Percentiles rank a stretch among this genome's conserved stretches.
Evolutionary conservation across 2,113 vertebrate species (phyloP).

Genomic region (Lycaon pictus): DNA sequence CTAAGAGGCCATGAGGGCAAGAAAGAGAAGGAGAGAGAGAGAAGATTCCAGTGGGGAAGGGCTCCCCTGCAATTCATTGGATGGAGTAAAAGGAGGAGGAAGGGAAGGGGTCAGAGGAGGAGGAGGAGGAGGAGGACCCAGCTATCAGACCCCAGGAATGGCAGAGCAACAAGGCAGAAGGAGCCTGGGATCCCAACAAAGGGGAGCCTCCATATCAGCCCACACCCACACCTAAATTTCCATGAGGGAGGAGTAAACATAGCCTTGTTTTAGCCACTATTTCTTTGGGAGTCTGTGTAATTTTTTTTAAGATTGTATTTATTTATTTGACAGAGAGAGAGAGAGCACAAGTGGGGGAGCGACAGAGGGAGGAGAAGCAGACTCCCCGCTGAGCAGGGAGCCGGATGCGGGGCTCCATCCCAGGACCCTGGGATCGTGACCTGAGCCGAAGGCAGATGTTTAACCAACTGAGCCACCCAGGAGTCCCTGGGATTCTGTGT

Average conservation of each 20-base stretch:
- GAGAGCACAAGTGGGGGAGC: background rate
- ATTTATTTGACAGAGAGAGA: background rate
- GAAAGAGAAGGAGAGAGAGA: background rate
- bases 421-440: background rate
- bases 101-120: background rate
- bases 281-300: background rate
- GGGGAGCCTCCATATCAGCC: fast-evolving
- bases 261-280: background rate
- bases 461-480: background rate
- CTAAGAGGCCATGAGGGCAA: background rate
- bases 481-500: background rate
- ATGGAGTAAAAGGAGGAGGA: background rate
- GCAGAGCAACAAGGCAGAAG: background rate
- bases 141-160: background rate
- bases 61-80: background rate
- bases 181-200: no score
- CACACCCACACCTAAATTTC: background rate
- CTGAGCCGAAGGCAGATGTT: background rate
- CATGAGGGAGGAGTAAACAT: background rate
- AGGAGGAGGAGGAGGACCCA: no score
- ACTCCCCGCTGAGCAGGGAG: background rate
- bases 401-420: fast-evolving
- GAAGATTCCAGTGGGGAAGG: background rate
- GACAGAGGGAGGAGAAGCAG: background rate
- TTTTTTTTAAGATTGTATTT: background rate